phyloP scores from a whole-genome alignment of 2,113 vertebrate species.

The Globicephala melas region DNA sequence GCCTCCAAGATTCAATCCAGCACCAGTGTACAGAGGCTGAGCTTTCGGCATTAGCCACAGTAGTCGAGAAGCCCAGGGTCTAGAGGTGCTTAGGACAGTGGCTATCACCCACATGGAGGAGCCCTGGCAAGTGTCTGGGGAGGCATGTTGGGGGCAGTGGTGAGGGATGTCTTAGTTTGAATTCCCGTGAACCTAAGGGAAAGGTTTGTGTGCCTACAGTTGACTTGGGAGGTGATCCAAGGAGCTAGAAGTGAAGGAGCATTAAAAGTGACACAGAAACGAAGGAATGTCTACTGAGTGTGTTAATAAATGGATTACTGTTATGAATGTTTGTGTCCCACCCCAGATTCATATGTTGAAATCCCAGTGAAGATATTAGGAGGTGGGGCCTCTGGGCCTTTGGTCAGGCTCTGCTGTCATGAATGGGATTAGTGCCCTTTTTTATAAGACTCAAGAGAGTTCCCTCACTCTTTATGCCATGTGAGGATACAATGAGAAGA shows the following conservation, averaged over 20 bases:
- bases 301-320: no score
- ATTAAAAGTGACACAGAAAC: no score
- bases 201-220: no score
- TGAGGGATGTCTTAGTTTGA: background rate
- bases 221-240: no score
- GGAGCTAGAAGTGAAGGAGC: no score
- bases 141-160: background rate
- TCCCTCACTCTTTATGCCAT: background rate
- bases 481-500: background rate
- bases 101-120: background rate
- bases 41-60: no score
- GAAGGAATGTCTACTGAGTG: no score
- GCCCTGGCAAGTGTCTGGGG: background rate
- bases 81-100: background rate
- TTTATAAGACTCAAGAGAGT: background rate
- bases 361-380: no score
- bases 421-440: background rate
- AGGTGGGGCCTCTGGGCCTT: background rate
- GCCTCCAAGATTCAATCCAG: no score
- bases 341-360: background rate
- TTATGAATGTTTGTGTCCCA: no score
- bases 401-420: background rate
- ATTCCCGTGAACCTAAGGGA: no score
- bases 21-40: no score
- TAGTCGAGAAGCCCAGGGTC: background rate